Evolutionary conservation across 2,113 vertebrate genomes (phyloP), one percentile per base, ranked within the genome.

Genomic region (Myotis yumanensis): DNA sequence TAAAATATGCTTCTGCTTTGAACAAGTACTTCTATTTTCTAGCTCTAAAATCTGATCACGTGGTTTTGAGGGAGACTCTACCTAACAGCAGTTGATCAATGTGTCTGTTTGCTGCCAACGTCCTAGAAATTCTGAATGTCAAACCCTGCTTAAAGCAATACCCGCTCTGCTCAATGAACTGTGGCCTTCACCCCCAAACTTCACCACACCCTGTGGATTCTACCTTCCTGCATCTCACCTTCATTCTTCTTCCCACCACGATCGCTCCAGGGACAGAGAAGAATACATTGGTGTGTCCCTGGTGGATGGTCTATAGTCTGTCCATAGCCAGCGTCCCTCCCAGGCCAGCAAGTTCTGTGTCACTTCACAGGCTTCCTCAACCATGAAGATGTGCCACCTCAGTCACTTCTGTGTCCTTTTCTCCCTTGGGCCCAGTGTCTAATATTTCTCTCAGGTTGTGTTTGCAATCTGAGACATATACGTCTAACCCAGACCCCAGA

Each of bases 21-120:
- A 48, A 52, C 18, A 30, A 16, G 11, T 16, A 10, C 22, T 43
- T 73, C n/a, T 86, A 37, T 91, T 86, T 68, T 89, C 64, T 9
- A 16, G 73, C 17, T 28, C 43, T 76, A 0, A 10, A 25, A 28
- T 12, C 35, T 52, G 51, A 57, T 20, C 46, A 4, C 40, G 62
- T 23, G 22, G 5, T 89, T 92, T 94, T 85, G 90, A 85, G 73
- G 91, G 95, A 92, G 92, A 96, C 62, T 66, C 59, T 8, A n/a
- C 14, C 32, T 5, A 22, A 89, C 52, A 71, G 46, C 23, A 71
- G 46, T 18, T 23, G 57, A 77, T 89, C 80, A 20, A 20, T 69
- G 68, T 20, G 68, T 20, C 30, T 17, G 1, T 84, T 51, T 43
- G 68, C 16, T 93, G 69, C 57, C 85, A 76, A 0, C 2, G 30